Evolutionary conservation across 2,888 invertebrate genomes (phyloP), one percentile per base, ranked within the genome.

Genomic region (Lutraria lutraria): DNA sequence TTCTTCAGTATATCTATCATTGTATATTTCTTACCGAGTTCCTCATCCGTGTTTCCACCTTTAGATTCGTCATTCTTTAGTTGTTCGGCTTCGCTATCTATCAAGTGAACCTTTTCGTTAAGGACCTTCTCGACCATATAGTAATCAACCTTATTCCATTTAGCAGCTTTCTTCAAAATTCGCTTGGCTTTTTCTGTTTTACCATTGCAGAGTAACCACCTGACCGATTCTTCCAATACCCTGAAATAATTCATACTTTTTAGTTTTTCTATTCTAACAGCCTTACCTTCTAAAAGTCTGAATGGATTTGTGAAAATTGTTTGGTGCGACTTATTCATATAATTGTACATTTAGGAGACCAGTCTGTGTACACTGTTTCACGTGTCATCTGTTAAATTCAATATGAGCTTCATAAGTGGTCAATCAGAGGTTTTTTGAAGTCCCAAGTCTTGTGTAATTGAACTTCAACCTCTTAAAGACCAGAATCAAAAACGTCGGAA

Each of bases 191-290:
- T 87, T 13, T 90, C 63, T 8, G 63, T 60, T 82, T 89, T 90
- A 0, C 93, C 93, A 83, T 95, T 94, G 0, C 92, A 92, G 19
- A 93, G 81, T 16, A 95, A 88, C 95, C 95, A 95, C 25, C 95
- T 91, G 0, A 94, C 80, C 0, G 94, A 93, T 81, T 95, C 95
- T 21, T 95, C 94, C 6, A 91, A 76, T 34, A 93, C 60, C 91
- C 95, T 95, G n/a, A 54, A 31, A 34, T 68, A n/a, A 25, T 68
- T 6, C 29, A 81, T 63, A 34, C 19, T 31, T n/a, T 29, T n/a
- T n/a, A n/a, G n/a, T n/a, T n/a, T 76, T 76, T n/a, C 43, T 76
- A 10, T 63, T 63, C 43, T 43, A 43, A 43, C 43, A 43, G 43
- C 8, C 43, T 43, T 43, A 4, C 8, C 8, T 4, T 43, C 43